These are phyloP conservation scores for Drosophila lutescens DNA, from an alignment of 2,888 invertebrate genomes.

Conservation along the genomic window DNA sequence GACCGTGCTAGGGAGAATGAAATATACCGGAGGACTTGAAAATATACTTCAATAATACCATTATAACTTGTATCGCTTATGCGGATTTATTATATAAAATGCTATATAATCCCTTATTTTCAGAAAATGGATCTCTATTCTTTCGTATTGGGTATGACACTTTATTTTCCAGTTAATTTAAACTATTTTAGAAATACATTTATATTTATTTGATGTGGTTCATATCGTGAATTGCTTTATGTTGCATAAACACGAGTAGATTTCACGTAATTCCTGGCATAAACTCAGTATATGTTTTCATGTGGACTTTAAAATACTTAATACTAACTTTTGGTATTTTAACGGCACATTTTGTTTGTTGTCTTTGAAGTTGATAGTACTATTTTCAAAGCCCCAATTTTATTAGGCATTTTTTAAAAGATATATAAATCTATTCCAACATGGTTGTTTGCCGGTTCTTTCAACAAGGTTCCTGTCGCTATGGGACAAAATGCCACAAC, in stretches of 20 bases:
- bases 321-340: conserved; percentile 5
- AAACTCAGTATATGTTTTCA: background rate
- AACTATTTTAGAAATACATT: no score
- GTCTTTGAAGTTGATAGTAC: background rate
- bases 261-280: background rate
- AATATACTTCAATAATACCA: background rate
- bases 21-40: conserved; percentile 2
- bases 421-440: conserved; percentile 5
- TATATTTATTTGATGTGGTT: no score
- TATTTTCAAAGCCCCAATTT: background rate
- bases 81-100: background rate
- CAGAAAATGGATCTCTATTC: background rate
- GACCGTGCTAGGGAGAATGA: background rate
- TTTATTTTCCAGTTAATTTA: no score
- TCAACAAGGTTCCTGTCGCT: conserved; percentile 82
- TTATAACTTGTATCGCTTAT: background rate
- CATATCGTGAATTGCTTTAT: background rate
- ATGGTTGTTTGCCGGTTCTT: conserved; percentile 84
- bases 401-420: background rate
- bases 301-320: background rate
- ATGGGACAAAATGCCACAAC: conserved; percentile 83
- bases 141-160: no score
- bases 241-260: background rate
- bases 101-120: background rate
- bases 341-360: background rate